A percentile compares a stretch with the other conserved stretches of the same genome.
These are phyloP conservation scores for Aphidius colemani DNA, from an alignment of 2,888 invertebrate species.

Conservation along the genomic window DNA sequence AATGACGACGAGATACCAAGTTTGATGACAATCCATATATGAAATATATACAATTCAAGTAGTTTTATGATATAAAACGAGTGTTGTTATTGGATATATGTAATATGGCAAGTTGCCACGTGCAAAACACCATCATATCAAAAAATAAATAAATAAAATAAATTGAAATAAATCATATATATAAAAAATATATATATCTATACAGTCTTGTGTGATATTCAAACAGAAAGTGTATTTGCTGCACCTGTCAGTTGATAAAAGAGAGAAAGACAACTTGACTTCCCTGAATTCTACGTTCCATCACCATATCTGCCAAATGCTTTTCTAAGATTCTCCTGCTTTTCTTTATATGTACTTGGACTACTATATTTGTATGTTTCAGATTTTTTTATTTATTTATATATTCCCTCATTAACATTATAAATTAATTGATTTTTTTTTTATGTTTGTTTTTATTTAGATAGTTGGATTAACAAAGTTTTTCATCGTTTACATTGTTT, in stretches of 20 bases:
- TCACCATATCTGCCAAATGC: conserved; percentile 32
- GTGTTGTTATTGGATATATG: conserved; percentile 5
- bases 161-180: too few relatives aligned
- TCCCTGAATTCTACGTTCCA: conserved; percentile 36
- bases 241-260: conserved; percentile 28
- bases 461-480: too few relatives aligned
- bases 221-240: background rate
- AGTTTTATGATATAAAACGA: conserved; percentile 7
- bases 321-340: conserved; percentile 29
- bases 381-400: too few relatives aligned
- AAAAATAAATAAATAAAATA: background rate
- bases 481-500: too few relatives aligned
- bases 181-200: too few relatives aligned
- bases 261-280: conserved; percentile 22
- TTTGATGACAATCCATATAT: conserved; percentile 2
- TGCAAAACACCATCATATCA: background rate
- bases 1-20: conserved; percentile 25
- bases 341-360: background rate
- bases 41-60: conserved; percentile 6
- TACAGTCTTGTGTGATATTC: too few relatives aligned
- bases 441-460: too few relatives aligned
- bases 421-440: too few relatives aligned
- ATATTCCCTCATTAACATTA: too few relatives aligned
- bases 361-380: conserved; percentile 1
- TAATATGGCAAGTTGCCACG: conserved; percentile 18